Base-by-base conservation (phyloP, 2,113 vertebrate genomes). In the Bufo gargarizans region DNA sequence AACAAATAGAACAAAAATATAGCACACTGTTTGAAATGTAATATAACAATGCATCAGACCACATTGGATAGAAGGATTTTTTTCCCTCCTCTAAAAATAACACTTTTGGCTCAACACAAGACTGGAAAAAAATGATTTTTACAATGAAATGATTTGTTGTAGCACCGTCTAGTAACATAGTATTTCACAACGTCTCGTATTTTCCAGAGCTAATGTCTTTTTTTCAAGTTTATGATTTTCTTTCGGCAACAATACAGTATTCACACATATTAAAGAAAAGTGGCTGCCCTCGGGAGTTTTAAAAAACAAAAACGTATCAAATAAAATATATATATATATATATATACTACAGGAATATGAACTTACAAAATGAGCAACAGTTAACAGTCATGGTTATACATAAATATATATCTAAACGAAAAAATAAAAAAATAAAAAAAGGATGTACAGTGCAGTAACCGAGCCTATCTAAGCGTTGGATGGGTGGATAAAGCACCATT, bases 161-260 rank as follows among this genome's bases (percentile, higher is more conserved):
- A 90, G 85, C 91, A 90, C 91, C 92, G 83, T 88, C 88, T 90
- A 89, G 58, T 77, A 90, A 84, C 67, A 65, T 89, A 91, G 91
- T 90, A 17, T n/a, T 83, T 78, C 69, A 86, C 45, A 79, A 89
- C 20, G 8, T 58, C 16, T 67, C 19, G 33, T 9, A 74, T 82
- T 74, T 82, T 88, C 82, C 90, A 87, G 82, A 90, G 87, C 84
- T 89, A 93, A 92, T 86, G 88, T 90, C 92, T 87, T 87, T 67
- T 87, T 67, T 87, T 87, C 77, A 87, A 87, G 80, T 96, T 97
- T 96, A 96, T 96, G 96, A 96, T 93, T 95, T 92, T 93, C 91
- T 82, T 87, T 90, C 93, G 93, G 93, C 91, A 93, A 93, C 92
- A 91, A 94, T 93, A 95, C 95, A 95, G 95, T 94, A 95, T 93